Base-by-base conservation (phyloP, 2,113 vertebrate genomes). In the Tachysurus fulvidraco region DNA sequence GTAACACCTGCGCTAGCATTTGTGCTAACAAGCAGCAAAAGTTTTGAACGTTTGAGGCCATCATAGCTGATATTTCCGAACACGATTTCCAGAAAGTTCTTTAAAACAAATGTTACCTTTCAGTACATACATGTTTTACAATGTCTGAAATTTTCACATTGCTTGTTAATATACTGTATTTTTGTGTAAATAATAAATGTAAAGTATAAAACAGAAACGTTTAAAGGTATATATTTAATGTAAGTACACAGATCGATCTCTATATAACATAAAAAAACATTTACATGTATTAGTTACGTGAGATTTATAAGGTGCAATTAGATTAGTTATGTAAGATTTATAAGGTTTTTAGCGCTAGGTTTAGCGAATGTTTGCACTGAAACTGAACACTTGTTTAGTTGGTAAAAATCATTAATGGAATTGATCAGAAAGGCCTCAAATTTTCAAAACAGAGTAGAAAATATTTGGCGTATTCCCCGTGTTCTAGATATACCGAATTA, bases 11-110 rank as follows among this genome's bases (percentile, higher is more conserved):
- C 46, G 46, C 46, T 50, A 9, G 8, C 5, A 7, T 50, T 4
- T 7, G 46, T 4, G 46, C 46, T 50, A 50, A 50, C 46, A 50
- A 36, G 36, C 36, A 36, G 36, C 36, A 36, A 36, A 36, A 36
- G 62, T 88, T 52, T 54, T 57, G 52, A 79, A 57, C 52, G 36
- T 57, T 55, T 79, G 52, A 79, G 77, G 54, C 77, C 52, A 57
- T 79, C 36, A 11, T 28, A 55, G 14, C 74, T 16, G 17, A 16
- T 19, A 55, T 54, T 52, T 28, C 1, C n/a, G 7, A 30, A 54
- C 50, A 19, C 17, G 3, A 11, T 57, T 12, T 6, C 4, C 16
- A 79, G 52, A 36, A 10, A 55, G 19, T 36, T 57, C 17, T 57
- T 28, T 78, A 8, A 19, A 78, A 55, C n/a, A 55, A 76, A 21